Evolutionary conservation across 2,797 vertebrate species (phyloP), one percentile per base, ranked within the genome.

Genomic region (Mormyrus proboscirostris): DNA sequence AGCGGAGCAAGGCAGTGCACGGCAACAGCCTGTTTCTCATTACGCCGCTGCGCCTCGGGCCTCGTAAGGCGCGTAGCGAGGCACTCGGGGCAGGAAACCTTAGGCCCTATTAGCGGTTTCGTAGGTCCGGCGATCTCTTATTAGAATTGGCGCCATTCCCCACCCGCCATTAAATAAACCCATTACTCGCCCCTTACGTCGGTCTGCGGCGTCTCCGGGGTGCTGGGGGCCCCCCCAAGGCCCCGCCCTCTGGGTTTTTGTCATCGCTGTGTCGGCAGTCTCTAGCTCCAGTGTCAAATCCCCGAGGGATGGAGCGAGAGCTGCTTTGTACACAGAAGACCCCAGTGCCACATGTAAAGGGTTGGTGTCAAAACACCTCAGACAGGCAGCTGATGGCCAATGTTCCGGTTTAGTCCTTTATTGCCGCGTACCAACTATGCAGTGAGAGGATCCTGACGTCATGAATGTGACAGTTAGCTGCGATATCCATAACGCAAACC

Each of bases 71-170:
- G 91, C 57, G 88, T 89, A 89, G 90, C 89, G 85, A 91, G 90
- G 88, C 92, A 90, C 92, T 90, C 90, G 92, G 92, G 92, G 92
- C 87, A 89, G 92, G 91, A 92, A 94, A 93, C 91, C 92, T 92
- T 92, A 93, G 91, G 90, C 91, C 92, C 91, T 93, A 93, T 94
- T 94, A 93, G 93, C 90, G 93, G 93, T 93, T 93, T 94, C 92
- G 91, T 89, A 93, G 91, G 91, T 90, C 87, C 91, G 2, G 84
- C 87, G 87, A 88, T 90, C 91, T 90, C 90, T 92, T 93, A 90
- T 90, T 93, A 92, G 93, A 91, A 90, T 92, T 92, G 92, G 91
- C 91, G 91, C 90, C 89, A 69, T 89, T 92, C 88, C 91, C 57
- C 86, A 25, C 41, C 86, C 53, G 51, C 87, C 25, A 47, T 82